A percentile compares a stretch with the other conserved stretches of the same genome.
Conservation (phyloP, 2,113 vertebrate species). For the Pionites leucogaster region DNA sequence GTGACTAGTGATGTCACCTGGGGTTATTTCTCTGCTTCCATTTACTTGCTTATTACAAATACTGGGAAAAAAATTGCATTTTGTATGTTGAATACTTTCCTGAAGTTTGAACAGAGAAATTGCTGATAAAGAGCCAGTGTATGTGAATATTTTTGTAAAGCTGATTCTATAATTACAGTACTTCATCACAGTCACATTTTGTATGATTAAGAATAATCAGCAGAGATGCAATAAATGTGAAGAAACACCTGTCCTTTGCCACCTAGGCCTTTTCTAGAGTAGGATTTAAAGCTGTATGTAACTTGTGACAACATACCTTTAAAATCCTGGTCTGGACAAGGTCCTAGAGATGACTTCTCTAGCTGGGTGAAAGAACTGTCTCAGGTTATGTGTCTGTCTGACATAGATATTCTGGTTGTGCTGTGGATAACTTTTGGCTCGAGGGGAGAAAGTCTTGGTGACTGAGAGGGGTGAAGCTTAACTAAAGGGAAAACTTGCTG, state of each 20-base stretch:
- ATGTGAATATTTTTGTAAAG: background rate
- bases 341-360: background rate
- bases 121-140: background rate
- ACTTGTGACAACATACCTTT: background rate
- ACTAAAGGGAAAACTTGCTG: background rate
- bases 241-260: background rate
- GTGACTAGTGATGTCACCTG: background rate
- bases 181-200: background rate
- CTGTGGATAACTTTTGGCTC: background rate
- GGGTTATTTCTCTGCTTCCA: background rate
- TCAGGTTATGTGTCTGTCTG: background rate
- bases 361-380: background rate
- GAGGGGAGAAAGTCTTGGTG: background rate
- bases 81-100: background rate
- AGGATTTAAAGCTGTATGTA: conserved; percentile 13
- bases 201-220: background rate
- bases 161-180: background rate
- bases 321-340: conserved; percentile 3
- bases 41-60: background rate
- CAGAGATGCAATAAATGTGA: background rate
- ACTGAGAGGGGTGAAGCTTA: background rate
- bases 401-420: background rate
- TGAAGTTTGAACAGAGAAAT: background rate
- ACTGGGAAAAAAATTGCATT: background rate
- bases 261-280: background rate